Base-by-base conservation (phyloP, 2,113 vertebrate genomes). In the Grantiella picta region DNA sequence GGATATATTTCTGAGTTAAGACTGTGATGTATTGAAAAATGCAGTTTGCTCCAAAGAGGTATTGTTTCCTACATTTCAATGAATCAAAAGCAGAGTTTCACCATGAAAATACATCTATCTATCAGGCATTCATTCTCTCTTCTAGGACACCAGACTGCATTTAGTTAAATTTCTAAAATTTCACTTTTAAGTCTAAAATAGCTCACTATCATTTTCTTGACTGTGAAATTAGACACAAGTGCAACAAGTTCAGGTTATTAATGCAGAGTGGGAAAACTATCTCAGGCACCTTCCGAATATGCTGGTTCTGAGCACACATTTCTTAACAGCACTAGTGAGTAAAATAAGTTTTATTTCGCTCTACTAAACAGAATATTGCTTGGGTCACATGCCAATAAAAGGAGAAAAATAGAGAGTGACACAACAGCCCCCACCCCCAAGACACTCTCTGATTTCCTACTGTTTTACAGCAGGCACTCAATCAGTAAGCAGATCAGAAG, bases 391-490 rank as follows among this genome's bases (percentile, higher is more conserved):
- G 64, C 96, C 96, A 97, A 90, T 94, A 97, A 96, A 96, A 91
- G 97, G 90, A 82, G 86, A 95, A 59, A 95, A 95, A 84, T 75
- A 96, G 64, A 64, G 76, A 79, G 71, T 94, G 85, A 90, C 61
- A 95, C 85, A 92, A 59, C 89, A 86, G 91, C 96, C 95, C 97
- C 96, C 95, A 97, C 85, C 93, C 66, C 84, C 86, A 73, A 96
- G 97, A 96, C 90, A 80, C 96, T 86, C 94, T 94, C 89, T 35
- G 95, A 93, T 96, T 95, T 95, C 98, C 97, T 92, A 97, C 97
- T 97, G 97, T 94, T 98, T 97, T 97, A 97, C 97, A 97, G 96
- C 97, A 96, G 97, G 95, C 97, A 96, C 96, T 98, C 97, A 90
- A 97, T 97, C 98, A 97, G 97, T 65, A 92, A 96, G 95, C 97